Conservation (phyloP, 2,888 invertebrate species). For the Maniola hyperantus region DNA sequence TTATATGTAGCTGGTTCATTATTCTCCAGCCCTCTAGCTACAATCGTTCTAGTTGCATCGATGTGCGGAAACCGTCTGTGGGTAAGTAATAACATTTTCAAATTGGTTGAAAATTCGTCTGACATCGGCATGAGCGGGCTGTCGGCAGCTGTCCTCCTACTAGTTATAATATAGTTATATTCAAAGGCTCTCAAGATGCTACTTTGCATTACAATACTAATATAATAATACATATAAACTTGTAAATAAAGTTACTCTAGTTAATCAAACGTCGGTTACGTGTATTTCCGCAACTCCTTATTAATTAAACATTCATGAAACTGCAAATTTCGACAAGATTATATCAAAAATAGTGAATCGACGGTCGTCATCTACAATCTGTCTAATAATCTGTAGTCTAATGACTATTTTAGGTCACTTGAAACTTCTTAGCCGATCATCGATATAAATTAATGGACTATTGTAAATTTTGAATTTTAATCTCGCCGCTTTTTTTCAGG, state of each 20-base stretch:
- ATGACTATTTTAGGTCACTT: conserved; percentile 72
- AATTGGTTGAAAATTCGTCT: conserved; percentile 27
- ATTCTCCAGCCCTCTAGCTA: too few species aligned
- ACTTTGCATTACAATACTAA: conserved; percentile 70
- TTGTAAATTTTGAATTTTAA: conserved; percentile 61
- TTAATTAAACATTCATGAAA: conserved; percentile 68
- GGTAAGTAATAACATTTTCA: too few species aligned
- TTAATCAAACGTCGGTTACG: conserved; percentile 68
- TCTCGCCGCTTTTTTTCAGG: conserved; percentile 21
- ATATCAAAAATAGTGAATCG: conserved; percentile 82
- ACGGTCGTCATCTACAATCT: conserved; percentile 73
- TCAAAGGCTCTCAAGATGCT: conserved; percentile 72
- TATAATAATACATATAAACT: conserved; percentile 66
- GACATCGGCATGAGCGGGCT: conserved; percentile 54
- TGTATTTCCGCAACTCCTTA: conserved; percentile 62
- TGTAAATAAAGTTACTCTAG: conserved; percentile 82
- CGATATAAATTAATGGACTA: conserved; percentile 64
- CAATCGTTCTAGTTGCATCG: too few species aligned
- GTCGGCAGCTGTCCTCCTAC: conserved; percentile 65
- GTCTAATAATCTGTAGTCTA: conserved; percentile 74
- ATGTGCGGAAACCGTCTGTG: too few species aligned
- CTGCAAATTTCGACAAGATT: conserved; percentile 82
- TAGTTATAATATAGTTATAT: conserved; percentile 57
- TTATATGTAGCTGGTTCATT: too few species aligned
- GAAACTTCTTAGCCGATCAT: conserved; percentile 68